Base-by-base conservation (phyloP, 2,113 vertebrate species). In the Poeciliopsis occidentalis region DNA sequence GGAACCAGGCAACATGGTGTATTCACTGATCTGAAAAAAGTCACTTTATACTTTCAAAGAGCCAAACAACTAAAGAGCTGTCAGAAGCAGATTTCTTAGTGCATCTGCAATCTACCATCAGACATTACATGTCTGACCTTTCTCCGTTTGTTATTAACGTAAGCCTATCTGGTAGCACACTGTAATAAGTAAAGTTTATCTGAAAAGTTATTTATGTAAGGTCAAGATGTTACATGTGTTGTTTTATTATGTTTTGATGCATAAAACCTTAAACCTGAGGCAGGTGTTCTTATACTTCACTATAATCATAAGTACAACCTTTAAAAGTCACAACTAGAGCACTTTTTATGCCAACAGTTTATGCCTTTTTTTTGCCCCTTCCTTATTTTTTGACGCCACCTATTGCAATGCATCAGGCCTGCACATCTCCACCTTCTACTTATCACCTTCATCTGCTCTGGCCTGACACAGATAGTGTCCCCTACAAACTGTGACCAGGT, bases 381-480 rank as follows among this genome's bases (percentile, higher is more conserved):
- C 22, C 27, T 12, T 34, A 12, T 27, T 84, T 60, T 65, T 10
- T 70, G 60, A 69, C 69, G 62, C 31, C 19, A 64, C 61, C 37
- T 70, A 27, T 60, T 67, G 24, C n/a, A 37, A 64, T 65, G n/a
- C 13, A 62, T 83, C 29, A 66, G 24, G 32, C 26, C 15, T 30
- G 4, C 39, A 41, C 70, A 74, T 60, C 62, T 29, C 12, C n/a
- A 10, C 47, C 57, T 51, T 78, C 47, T 64, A 71, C 76, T 84
- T 69, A 77, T 89, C 44, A 4, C 73, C 69, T 31, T 69, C 27
- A 60, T 73, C 69, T 64, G 60, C 76, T 66, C 66, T 75, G 71
- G 44, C 76, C 67, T 66, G 51, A 85, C 72, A 44, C 74, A 86
- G 91, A 93, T 91, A 85, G 76, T 79, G 92, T 94, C 89, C 87